Percentiles rank a stretch among this genome's conserved stretches.
Evolutionary conservation across 2,113 vertebrate species (phyloP).

Genomic region (Sterrhoptilus dennistouni): DNA sequence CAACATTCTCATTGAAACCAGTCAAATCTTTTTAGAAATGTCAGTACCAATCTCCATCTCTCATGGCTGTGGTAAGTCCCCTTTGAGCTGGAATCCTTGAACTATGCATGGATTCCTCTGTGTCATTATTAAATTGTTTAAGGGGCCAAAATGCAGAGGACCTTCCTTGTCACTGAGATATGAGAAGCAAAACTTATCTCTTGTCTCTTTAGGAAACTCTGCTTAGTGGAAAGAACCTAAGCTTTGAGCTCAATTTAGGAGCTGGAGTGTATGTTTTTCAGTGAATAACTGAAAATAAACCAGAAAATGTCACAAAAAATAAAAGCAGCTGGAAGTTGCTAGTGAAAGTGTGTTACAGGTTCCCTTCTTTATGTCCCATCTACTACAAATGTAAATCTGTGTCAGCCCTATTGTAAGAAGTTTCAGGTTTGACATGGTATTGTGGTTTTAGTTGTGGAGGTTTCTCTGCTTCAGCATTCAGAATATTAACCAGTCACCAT

Average conservation of each 20-base stretch:
- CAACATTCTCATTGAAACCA: rapidly evolving
- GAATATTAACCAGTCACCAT: not conserved
- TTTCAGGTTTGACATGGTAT: not conserved
- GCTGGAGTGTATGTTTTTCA: not conserved
- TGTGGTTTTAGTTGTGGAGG: not conserved
- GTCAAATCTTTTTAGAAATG: not conserved
- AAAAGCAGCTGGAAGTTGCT: not conserved
- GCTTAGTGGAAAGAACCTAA: not conserved
- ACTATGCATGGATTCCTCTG: not conserved
- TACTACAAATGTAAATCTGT: not conserved
- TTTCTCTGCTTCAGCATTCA: not conserved
- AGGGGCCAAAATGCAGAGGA: not conserved
- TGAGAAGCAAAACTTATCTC: not conserved
- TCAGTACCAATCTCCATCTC: not conserved
- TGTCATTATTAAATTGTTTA: not conserved
- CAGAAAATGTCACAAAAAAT: not conserved
- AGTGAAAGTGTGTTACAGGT: not conserved
- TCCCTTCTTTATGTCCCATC: not conserved
- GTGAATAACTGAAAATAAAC: not conserved
- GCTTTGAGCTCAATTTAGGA: not conserved
- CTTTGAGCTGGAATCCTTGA: not conserved
- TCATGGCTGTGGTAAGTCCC: not conserved
- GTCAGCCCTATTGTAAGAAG: not conserved
- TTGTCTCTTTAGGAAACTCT: not conserved
- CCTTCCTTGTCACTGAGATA: not conserved